Evolutionary conservation across 2,113 vertebrate species (phyloP).

Genomic region (Mystacornis crossleyi): DNA sequence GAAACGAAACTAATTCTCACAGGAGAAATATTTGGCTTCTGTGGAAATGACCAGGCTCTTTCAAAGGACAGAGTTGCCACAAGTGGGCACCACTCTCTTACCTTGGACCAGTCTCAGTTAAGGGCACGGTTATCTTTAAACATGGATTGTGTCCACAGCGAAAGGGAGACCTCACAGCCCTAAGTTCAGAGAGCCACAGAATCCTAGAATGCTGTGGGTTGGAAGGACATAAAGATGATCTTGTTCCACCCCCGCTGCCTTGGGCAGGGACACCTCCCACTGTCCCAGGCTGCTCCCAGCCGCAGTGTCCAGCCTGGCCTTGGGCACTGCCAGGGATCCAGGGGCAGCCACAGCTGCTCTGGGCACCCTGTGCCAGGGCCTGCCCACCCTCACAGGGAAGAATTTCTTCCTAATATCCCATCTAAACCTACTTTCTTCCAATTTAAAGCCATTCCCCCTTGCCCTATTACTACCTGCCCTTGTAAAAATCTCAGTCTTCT

Average conservation of each 20-base stretch:
- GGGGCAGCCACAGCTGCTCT: not conserved
- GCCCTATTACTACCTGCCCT: not conserved
- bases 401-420: not conserved
- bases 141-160: not conserved
- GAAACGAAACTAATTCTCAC: not conserved
- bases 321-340: not conserved
- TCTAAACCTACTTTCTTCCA: not conserved
- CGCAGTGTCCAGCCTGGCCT: not conserved
- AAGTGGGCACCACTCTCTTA: not conserved
- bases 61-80: not conserved
- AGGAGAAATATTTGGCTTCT: not conserved
- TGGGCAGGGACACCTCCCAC: not conserved
- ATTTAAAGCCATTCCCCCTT: not conserved
- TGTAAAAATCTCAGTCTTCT: not conserved
- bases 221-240: not conserved
- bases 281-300: not conserved
- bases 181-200: not conserved
- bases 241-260: not conserved
- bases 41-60: not conserved
- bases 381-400: rapidly evolving
- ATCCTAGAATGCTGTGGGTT: not conserved
- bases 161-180: not conserved
- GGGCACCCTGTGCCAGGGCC: not conserved
- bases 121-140: too few species aligned
- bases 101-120: not conserved